Conservation (phyloP, 1,140 invertebrate genomes). For the Platyscapa corneri region DNA sequence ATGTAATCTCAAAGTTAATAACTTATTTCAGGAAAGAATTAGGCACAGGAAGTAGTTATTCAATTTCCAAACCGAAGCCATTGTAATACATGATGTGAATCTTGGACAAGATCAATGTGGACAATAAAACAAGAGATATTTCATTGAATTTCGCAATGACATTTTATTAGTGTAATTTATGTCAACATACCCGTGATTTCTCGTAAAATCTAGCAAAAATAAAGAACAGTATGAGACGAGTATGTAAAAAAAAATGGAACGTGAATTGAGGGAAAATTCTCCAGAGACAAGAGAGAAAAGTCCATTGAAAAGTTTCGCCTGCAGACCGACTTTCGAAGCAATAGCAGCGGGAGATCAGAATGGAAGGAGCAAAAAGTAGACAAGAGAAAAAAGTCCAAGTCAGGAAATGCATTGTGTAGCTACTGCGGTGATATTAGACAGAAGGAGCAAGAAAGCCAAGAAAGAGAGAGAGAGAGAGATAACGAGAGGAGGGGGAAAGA, state of each 20-base stretch:
- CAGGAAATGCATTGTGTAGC: slow-evolving; percentile 34
- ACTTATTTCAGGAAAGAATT: neutral
- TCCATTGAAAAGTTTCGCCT: slow-evolving; percentile 68
- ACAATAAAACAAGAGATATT: slow-evolving; percentile 35
- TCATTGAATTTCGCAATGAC: slow-evolving; percentile 43
- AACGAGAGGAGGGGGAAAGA: slow-evolving; percentile 49
- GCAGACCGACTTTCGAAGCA: slow-evolving; percentile 52
- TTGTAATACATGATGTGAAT: neutral
- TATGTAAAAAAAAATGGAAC: slow-evolving; percentile 59
- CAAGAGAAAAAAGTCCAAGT: slow-evolving; percentile 30
- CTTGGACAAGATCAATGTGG: neutral
- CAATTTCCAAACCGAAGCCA: neutral
- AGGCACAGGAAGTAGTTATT: neutral
- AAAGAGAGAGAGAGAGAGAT: slow-evolving; percentile 54
- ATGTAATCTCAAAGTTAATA: too few species aligned
- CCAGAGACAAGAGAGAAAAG: slow-evolving; percentile 64
- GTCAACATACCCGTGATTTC: neutral
- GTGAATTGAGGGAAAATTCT: slow-evolving; percentile 56
- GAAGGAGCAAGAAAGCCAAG: slow-evolving; percentile 48
- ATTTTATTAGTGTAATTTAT: slow-evolving; percentile 45
- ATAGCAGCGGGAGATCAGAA: slow-evolving; percentile 16
- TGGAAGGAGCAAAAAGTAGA: slow-evolving; percentile 18
- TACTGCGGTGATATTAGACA: slow-evolving; percentile 42
- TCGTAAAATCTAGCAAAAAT: slow-evolving; percentile 28
- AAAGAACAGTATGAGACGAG: slow-evolving; percentile 36